These are phyloP conservation scores for Pangasius mekongensis DNA, from an alignment of 2,797 vertebrate genomes.

Conservation along the genomic window DNA sequence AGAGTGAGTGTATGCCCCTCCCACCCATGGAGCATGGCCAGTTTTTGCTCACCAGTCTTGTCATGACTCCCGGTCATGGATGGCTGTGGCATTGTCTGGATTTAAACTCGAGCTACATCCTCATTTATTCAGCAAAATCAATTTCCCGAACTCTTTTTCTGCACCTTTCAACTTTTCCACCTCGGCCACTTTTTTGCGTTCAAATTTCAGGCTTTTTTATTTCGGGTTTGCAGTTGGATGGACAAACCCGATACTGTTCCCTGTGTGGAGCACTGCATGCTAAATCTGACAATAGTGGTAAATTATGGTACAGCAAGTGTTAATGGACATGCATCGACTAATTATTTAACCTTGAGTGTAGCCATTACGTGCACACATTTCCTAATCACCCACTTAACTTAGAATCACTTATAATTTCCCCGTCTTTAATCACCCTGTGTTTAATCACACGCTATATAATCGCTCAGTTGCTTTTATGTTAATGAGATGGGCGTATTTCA, in stretches of 20 bases:
- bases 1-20: constrained; percentile 2
- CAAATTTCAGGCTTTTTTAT: neutral
- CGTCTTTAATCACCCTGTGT: neutral
- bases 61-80: neutral
- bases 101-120: neutral
- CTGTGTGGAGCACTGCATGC: neutral
- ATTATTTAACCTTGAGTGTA: neutral
- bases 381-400: neutral
- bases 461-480: neutral
- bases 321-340: neutral
- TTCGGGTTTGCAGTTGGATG: neutral
- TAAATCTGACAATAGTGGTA: neutral
- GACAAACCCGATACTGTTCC: neutral
- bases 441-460: neutral
- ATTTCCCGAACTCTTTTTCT: neutral
- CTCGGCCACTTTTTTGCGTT: neutral
- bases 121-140: neutral
- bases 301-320: neutral
- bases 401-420: neutral
- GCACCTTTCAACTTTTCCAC: neutral
- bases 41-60: neutral
- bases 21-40: neutral
- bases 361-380: neutral
- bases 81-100: neutral
- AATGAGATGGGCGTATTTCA: neutral